These are phyloP conservation scores for Tenualosa ilisha DNA, from an alignment of 2,797 vertebrate genomes.

Conservation along the genomic window DNA sequence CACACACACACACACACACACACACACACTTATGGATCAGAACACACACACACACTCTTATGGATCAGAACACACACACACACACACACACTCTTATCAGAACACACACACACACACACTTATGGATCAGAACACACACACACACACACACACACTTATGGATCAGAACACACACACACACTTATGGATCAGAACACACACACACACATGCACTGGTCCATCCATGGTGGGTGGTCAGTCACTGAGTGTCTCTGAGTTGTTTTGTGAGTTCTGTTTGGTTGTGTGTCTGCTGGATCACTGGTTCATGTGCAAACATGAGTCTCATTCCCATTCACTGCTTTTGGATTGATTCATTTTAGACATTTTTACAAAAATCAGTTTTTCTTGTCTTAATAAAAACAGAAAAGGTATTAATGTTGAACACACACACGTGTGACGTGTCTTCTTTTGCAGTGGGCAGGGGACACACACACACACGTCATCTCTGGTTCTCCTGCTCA, in stretches of 20 bases:
- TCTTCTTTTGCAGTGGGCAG: not conserved
- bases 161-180: not conserved
- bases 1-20: too few species aligned
- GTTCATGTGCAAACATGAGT: not conserved
- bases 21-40: too few species aligned
- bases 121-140: not conserved
- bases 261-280: not conserved
- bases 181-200: too few species aligned
- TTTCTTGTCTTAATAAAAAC: conserved; percentile 26
- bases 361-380: conserved; percentile 21
- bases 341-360: conserved; percentile 16
- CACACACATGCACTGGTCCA: too few species aligned
- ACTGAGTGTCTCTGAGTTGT: not conserved
- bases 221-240: not conserved
- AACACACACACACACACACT: not conserved
- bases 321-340: not conserved
- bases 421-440: not conserved
- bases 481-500: not conserved
- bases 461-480: not conserved
- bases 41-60: too few species aligned
- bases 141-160: not conserved
- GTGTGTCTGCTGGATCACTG: not conserved
- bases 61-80: too few species aligned
- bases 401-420: conserved; percentile 20
- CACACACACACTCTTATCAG: not conserved